These are phyloP conservation scores for Ochotona princeps DNA, from an alignment of 2,113 vertebrate genomes.

Conservation along the genomic window DNA sequence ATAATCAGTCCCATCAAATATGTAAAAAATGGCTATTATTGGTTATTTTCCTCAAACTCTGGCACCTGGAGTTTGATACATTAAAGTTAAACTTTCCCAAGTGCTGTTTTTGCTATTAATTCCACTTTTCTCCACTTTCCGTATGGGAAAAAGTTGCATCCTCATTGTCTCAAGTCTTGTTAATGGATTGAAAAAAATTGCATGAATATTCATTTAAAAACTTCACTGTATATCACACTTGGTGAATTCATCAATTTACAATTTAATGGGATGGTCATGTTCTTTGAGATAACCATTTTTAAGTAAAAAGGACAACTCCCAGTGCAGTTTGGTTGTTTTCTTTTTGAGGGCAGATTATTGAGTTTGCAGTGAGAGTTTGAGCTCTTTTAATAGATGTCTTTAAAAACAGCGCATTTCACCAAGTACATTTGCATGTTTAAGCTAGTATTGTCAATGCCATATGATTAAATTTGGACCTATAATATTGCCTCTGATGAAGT, in stretches of 20 bases:
- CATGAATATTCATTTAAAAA: conserved; percentile 88
- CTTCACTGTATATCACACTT: conserved; percentile 80
- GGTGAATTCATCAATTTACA: conserved; percentile 83
- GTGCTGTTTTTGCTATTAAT: conserved; percentile 85
- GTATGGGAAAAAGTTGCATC: conserved; percentile 79
- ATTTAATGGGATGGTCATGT: conserved; percentile 81
- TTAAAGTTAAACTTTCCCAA: conserved; percentile 89
- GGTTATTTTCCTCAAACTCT: conserved; percentile 90
- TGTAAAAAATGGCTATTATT: conserved; percentile 93
- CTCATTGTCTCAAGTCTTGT: conserved; percentile 85
- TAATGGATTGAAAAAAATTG: conserved; percentile 82
- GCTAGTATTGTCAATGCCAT: conserved; percentile 7
- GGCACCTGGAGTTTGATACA: conserved; percentile 91
- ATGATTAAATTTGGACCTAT: conserved; percentile 75
- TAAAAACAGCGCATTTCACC: conserved; percentile 72
- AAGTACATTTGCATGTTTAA: conserved; percentile 53
- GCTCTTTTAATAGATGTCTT: conserved; percentile 76
- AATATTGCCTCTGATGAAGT: conserved; percentile 51
- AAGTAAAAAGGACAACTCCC: conserved; percentile 73
- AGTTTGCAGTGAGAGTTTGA: conserved; percentile 69
- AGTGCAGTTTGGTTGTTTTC: conserved; percentile 80
- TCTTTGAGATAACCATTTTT: conserved; percentile 77
- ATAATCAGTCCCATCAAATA: conserved; percentile 94
- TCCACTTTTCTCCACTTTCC: conserved; percentile 58
- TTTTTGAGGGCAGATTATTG: conserved; percentile 79